phyloP scores from a whole-genome alignment of 1,140 invertebrate species.

The Lycorma delicatula region DNA sequence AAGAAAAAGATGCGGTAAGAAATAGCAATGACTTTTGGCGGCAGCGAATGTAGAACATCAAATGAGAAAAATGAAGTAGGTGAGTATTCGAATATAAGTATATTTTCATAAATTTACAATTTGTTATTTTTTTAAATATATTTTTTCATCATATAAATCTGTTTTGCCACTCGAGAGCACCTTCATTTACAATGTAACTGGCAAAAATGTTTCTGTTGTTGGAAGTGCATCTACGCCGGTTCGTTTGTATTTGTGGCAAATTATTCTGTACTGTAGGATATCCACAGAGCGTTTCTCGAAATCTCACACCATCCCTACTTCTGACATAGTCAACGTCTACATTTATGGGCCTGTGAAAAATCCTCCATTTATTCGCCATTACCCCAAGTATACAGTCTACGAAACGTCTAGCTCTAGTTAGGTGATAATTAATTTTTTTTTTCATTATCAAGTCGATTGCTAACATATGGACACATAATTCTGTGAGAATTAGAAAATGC shows the following conservation, averaged over 20 bases:
- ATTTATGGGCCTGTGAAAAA: constrained; percentile 32
- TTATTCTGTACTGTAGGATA: not conserved
- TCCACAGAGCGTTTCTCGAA: not conserved
- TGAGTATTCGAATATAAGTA: no score
- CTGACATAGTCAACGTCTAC: constrained; percentile 27
- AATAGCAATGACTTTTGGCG: no score
- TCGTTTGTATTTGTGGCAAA: not conserved
- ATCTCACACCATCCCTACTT: not conserved
- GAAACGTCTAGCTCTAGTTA: constrained; percentile 26
- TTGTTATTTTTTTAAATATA: no score
- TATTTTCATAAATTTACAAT: no score
- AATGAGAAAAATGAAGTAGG: no score
- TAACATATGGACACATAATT: constrained; percentile 35
- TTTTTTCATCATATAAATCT: no score
- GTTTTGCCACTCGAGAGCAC: no score
- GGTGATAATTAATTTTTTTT: constrained; percentile 35
- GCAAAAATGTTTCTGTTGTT: not conserved
- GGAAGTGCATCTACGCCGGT: not conserved
- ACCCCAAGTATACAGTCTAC: constrained; percentile 39
- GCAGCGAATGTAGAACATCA: no score
- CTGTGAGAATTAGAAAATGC: constrained; percentile 36
- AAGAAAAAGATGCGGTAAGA: no score
- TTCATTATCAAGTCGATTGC: constrained; percentile 9
- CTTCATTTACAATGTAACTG: no score
- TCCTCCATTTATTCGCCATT: constrained; percentile 34